Conservation (phyloP, 1,140 invertebrate species). For the Lethrus apterus region DNA sequence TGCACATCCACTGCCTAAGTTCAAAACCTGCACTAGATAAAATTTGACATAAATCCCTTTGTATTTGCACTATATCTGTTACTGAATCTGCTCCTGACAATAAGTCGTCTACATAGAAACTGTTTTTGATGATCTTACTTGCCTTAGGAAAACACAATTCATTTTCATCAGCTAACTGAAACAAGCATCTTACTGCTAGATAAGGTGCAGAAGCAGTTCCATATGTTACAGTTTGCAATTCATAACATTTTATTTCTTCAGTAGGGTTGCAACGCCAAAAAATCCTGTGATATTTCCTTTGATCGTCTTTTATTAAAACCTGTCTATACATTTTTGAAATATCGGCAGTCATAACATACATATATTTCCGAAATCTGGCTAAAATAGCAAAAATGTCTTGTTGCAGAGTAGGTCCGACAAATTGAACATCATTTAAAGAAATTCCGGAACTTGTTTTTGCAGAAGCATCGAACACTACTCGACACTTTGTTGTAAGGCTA, state of each 20-base stretch:
- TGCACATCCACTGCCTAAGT: slow-evolving; percentile 14
- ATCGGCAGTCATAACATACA: slow-evolving; percentile 1
- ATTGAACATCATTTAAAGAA: slow-evolving; percentile 6
- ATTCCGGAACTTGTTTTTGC: neutral
- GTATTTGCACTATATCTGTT: slow-evolving; percentile 18
- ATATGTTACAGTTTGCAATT: slow-evolving; percentile 29
- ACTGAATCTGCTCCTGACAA: slow-evolving; percentile 32
- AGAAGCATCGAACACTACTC: slow-evolving; percentile 6
- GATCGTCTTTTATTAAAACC: slow-evolving; percentile 10
- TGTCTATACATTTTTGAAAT: slow-evolving; percentile 16
- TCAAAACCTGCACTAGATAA: slow-evolving; percentile 1
- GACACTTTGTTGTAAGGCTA: neutral
- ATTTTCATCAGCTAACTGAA: slow-evolving; percentile 30
- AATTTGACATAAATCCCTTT: slow-evolving; percentile 16
- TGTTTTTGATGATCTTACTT: slow-evolving; percentile 24
- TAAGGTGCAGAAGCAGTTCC: slow-evolving; percentile 29
- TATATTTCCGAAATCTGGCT: slow-evolving; percentile 1
- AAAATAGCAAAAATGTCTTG: neutral
- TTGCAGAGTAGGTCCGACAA: neutral
- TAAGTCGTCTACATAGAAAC: slow-evolving; percentile 42
- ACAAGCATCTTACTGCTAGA: slow-evolving; percentile 22
- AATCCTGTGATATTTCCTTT: neutral
- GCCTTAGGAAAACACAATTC: slow-evolving; percentile 26
- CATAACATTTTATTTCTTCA: neutral
- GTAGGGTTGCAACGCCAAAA: neutral